Evolutionary conservation across 2,113 vertebrate species (phyloP), one percentile per base, ranked within the genome.

Genomic region (Vidua chalybeata): DNA sequence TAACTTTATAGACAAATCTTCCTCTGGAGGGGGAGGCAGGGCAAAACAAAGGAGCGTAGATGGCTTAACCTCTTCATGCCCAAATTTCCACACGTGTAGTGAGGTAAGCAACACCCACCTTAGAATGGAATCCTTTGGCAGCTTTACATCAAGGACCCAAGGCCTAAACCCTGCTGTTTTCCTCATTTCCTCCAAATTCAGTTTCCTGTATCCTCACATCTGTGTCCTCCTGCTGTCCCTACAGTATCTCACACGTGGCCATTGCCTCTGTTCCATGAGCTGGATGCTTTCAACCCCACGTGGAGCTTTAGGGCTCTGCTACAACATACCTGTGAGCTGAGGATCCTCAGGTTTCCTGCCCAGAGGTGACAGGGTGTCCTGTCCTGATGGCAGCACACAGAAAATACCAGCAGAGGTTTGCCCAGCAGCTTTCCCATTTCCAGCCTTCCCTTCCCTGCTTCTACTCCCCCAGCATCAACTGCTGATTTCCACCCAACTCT

Each of bases 1-100:
- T 96, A 95, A 93, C 76, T 93, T 93, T 76, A 90, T 46, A 79
- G 93, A 45, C 92, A 90, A 87, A 8, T 49, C 93, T 84, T 80
- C 54, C 58, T 90, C 85, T 31, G 73, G 77, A 93, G 46, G 31
- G 76, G 84, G 73, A 93, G 80, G 90, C 48, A 75, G 64, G 56
- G 73, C 73, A 69, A 90, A 90, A 84, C 72, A 89, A n/a, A 64
- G 27, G 76, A n/a, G 27, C 0, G 0, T 6, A 46, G 74, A 23
- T 37, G 17, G 68, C 7, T 93, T 93, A 96, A 96, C 92, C 61
- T 78, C 92, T 92, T 92, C n/a, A 0, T 66, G 49, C 5, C 64
- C 64, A 16, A 45, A 72, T 2, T 80, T 0, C 33, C 66, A 24
- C 24, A 1, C 0, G 13, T 10, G 28, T 3, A 59, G 46, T 6